Base-by-base conservation (phyloP, 2,797 vertebrate species). In the Phoebastria nigripes region DNA sequence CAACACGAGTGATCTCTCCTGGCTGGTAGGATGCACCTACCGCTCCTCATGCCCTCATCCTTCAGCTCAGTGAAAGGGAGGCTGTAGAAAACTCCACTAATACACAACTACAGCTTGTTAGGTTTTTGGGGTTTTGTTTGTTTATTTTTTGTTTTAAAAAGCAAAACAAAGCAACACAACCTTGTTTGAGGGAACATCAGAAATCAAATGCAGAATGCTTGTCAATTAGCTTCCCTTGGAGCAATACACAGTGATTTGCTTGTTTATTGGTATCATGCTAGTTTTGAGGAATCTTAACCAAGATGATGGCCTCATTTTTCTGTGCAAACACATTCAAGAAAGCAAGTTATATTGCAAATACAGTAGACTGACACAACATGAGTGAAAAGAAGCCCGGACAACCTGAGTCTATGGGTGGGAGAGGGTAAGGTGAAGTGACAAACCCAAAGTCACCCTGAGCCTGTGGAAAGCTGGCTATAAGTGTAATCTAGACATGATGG, bases 1-100 rank as follows among this genome's bases (percentile, higher is more conserved):
- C 37, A 81, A 17, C 9, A 4, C 0, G 1, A 80, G 7, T 0
- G 4, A 44, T 76, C 24, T 80, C 33, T 81, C 29, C 20, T 71
- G 42, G 65, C 11, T 71, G 33, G 9, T 4, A 35, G 42, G 49
- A 69, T 72, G 41, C 20, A 73, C 18, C 12, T 39, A 46, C 7
- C 0, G 0, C 15, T 63, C 19, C 62, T 61, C 16, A 5, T 8
- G 14, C 9, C 28, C 18, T 83, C 59, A 54, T 73, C 51, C 20
- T 46, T 89, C 56, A 52, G 3, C 19, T n/a, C 21, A 19, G 13
- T 20, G 47, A 54, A 82, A 80, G 24, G 19, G 16, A 52, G 6
- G 9, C 29, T 39, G 15, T 8, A 63, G 46, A 54, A 47, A 73
- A 35, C 6, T 52, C 73, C 16, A 6, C 37, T 25, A 24, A 72